phyloP scores from a whole-genome alignment of 2,113 vertebrate species.

The Xerus inauris region DNA sequence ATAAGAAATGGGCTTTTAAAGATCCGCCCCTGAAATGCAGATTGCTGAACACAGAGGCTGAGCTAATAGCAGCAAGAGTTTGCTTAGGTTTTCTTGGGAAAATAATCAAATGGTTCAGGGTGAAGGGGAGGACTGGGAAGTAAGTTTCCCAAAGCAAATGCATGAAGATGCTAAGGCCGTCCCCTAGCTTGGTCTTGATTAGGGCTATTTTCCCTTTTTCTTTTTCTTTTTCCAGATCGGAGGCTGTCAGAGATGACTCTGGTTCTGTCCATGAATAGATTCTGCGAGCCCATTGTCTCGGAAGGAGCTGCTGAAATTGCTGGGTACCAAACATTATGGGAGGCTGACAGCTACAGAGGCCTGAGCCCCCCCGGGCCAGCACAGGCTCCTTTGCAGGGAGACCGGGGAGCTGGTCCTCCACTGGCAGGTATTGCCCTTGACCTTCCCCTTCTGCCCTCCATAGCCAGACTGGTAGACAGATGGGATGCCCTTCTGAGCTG shows the following conservation, averaged over 20 bases:
- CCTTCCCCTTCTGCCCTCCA: not conserved
- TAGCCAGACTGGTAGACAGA: not conserved
- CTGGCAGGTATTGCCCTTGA: slow-evolving; percentile 84
- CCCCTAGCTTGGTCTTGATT: not conserved
- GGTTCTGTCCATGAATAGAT: slow-evolving; percentile 96
- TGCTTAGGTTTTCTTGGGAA: slow-evolving; percentile 59
- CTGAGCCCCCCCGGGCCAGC: slow-evolving; percentile 82
- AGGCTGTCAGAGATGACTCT: slow-evolving; percentile 93
- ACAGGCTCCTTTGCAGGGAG: slow-evolving; percentile 73
- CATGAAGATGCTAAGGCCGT: not conserved
- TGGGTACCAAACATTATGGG: slow-evolving; percentile 91
- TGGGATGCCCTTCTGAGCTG: not conserved
- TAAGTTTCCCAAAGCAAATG: slow-evolving; percentile 57
- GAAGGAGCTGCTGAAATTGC: slow-evolving; percentile 90
- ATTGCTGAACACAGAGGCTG: slow-evolving; percentile 54
- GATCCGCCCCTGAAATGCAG: slow-evolving; percentile 73
- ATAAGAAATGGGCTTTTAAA: slow-evolving; percentile 67
- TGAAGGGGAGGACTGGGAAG: not conserved
- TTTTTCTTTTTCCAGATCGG: slow-evolving; percentile 83
- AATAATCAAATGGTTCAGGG: slow-evolving; percentile 46
- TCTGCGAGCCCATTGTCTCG: slow-evolving; percentile 90
- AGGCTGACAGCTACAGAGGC: slow-evolving; percentile 88
- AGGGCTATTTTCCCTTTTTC: slow-evolving; percentile 21
- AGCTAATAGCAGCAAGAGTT: slow-evolving; percentile 55
- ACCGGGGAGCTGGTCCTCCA: slow-evolving; percentile 82